Conservation (phyloP, 1,140 invertebrate genomes). For the Eupristina koningsbergeri region DNA sequence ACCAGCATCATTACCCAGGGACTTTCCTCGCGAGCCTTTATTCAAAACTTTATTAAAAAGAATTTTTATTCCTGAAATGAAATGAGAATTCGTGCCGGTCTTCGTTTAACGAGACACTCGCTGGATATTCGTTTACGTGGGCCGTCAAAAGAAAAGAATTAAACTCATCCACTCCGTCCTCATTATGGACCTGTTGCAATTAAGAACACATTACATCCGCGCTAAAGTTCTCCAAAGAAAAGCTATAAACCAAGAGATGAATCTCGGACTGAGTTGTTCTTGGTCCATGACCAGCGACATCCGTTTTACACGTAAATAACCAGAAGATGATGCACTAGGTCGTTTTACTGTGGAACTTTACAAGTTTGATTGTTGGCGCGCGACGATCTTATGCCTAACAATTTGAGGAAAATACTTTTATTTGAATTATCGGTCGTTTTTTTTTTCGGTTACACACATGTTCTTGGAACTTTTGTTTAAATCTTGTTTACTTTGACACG, state of each 20-base stretch:
- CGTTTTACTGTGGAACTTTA: constrained; percentile 22
- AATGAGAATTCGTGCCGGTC: neutral
- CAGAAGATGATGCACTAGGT: neutral
- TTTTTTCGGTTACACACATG: too few species aligned
- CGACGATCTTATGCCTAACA: neutral
- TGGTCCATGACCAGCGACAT: neutral
- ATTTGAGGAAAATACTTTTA: neutral
- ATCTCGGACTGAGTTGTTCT: neutral
- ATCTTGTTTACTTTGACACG: too few species aligned
- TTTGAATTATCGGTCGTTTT: neutral
- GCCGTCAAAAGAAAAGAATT: constrained; percentile 16
- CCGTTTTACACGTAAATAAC: neutral
- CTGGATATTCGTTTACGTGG: neutral
- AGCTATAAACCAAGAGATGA: constrained; percentile 23
- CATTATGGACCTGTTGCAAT: constrained; percentile 30
- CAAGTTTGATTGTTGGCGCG: constrained; percentile 33
- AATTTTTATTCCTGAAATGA: constrained; percentile 13
- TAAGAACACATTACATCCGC: constrained; percentile 28
- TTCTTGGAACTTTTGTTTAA: too few species aligned
- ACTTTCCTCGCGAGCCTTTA: neutral
- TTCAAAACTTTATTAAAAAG: constrained; percentile 18
- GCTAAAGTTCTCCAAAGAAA: constrained; percentile 10
- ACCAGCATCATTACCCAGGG: neutral
- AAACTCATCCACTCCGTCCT: constrained; percentile 1
- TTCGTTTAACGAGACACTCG: constrained; percentile 30